These are phyloP conservation scores for Tyrannus savana DNA, from an alignment of 2,113 vertebrate genomes.

Conservation along the genomic window DNA sequence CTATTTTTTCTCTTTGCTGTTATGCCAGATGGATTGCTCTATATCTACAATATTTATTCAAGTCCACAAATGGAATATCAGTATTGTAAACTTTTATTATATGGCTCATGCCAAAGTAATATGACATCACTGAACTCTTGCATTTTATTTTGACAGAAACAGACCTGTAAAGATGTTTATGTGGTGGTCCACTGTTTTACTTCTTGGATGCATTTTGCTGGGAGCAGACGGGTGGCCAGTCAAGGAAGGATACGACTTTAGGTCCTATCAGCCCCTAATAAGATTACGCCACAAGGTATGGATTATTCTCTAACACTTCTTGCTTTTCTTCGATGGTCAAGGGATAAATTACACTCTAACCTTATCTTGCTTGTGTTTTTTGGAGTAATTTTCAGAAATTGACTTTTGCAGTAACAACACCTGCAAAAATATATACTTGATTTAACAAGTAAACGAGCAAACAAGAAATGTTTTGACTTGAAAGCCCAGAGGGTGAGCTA, in stretches of 20 bases:
- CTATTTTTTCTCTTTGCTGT: background rate
- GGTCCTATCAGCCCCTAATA: conserved; percentile 65
- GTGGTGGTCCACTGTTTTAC: conserved; percentile 67
- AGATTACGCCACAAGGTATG: conserved; percentile 81
- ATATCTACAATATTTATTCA: background rate
- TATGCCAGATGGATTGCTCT: background rate
- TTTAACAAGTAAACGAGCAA: background rate
- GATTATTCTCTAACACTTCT: background rate
- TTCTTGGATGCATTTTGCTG: conserved; percentile 73
- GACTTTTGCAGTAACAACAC: background rate
- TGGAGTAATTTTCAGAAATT: background rate
- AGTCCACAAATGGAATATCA: background rate
- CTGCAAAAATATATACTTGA: background rate
- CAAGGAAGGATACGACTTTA: conserved; percentile 70
- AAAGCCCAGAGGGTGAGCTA: background rate
- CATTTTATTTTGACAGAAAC: conserved; percentile 68
- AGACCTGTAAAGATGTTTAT: conserved; percentile 73
- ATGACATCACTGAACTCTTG: conserved; percentile 15
- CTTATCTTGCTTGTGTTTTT: background rate
- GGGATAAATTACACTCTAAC: background rate
- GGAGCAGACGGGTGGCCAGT: conserved; percentile 71
- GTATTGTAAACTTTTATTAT: background rate
- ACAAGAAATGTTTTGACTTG: background rate
- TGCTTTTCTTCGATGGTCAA: background rate
- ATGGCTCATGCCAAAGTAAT: background rate